These are phyloP conservation scores for Paramacrobiotus metropolitanus DNA, from an alignment of 1,140 invertebrate genomes.

Conservation along the genomic window DNA sequence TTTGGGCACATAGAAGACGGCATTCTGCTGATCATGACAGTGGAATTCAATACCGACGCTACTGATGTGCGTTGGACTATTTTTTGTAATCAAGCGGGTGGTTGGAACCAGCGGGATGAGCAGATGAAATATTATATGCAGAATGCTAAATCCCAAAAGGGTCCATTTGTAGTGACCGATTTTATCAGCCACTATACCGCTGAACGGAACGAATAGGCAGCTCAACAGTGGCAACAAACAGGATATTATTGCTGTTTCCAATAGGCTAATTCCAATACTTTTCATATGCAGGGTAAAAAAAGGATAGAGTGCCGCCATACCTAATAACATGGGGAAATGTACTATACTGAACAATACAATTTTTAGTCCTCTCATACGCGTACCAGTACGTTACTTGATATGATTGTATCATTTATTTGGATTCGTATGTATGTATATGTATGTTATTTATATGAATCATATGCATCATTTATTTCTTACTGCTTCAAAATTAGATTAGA, in stretches of 20 bases:
- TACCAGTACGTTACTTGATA: no score
- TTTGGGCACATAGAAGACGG: neutral
- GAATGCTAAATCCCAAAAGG: neutral
- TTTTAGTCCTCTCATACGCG: no score
- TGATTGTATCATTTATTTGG: no score
- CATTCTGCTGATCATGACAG: neutral
- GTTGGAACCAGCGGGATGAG: neutral
- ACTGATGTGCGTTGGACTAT: neutral
- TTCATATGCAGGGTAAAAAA: constrained; percentile 47
- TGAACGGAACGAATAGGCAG: constrained; percentile 37
- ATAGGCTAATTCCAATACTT: constrained; percentile 36
- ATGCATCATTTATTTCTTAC: neutral
- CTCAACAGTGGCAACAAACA: constrained; percentile 43
- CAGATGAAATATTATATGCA: neutral
- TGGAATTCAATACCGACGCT: neutral
- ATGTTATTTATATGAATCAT: no score
- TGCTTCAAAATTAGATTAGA: no score
- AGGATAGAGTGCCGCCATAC: constrained; percentile 44
- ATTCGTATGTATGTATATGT: no score
- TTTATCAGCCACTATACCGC: constrained; percentile 18
- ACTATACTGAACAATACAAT: no score
- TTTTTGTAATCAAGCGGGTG: neutral
- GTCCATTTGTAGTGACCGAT: neutral
- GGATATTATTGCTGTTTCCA: constrained; percentile 42
- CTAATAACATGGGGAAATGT: no score